Percentiles rank a stretch among this genome's conserved stretches.
phyloP scores from a whole-genome alignment of 2,113 vertebrate species.

The Antechinus stuartii region DNA sequence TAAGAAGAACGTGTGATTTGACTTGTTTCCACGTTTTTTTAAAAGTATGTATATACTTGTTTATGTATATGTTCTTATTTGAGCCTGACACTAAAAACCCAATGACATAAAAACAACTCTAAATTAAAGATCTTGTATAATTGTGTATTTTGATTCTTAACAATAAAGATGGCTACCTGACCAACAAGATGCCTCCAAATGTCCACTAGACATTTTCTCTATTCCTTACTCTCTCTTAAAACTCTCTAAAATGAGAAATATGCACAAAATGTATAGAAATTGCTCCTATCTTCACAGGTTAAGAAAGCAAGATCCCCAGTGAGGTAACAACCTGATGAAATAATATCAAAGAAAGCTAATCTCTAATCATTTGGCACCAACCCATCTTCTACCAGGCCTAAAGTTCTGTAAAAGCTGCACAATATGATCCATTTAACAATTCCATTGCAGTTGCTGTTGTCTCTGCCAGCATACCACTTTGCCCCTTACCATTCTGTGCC shows the following conservation, averaged over 20 bases:
- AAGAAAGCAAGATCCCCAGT: neutral
- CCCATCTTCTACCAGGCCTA: neutral
- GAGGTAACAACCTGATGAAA: neutral
- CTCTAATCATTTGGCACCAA: neutral
- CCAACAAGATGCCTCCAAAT: neutral
- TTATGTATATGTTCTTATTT: neutral
- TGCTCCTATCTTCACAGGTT: neutral
- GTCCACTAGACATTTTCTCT: neutral
- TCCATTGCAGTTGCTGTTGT: neutral
- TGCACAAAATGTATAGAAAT: neutral
- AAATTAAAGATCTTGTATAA: neutral
- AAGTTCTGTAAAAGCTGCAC: neutral
- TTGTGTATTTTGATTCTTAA: neutral
- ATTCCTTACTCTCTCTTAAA: neutral
- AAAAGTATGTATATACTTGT: neutral
- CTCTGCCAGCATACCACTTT: neutral
- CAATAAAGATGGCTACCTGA: neutral
- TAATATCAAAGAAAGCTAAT: neutral
- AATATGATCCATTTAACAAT: neutral
- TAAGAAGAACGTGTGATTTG: neutral
- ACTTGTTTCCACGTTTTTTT: neutral
- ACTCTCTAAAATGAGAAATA: neutral
- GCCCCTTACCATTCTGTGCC: neutral
- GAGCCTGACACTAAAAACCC: neutral
- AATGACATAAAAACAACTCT: neutral